Conservation (phyloP, 2,888 invertebrate species). For the Sphaerophoria rueppellii region DNA sequence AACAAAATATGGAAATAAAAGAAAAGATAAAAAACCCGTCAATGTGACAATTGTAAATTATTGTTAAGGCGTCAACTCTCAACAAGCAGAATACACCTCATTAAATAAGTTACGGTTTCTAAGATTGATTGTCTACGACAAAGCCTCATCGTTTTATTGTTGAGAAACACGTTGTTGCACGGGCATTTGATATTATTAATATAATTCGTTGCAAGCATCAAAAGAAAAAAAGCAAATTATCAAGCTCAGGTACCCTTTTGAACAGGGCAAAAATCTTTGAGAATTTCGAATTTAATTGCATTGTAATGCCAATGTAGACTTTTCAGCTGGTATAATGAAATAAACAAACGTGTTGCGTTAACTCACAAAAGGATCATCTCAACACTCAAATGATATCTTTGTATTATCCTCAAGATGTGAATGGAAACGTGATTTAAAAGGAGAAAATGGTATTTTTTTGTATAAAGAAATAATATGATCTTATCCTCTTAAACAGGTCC, state of each 20-base stretch:
- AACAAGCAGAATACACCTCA: conserved; percentile 53
- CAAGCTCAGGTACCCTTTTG: neutral
- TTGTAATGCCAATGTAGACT: conserved; percentile 56
- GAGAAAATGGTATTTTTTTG: too few species aligned
- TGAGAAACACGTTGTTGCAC: conserved; percentile 67
- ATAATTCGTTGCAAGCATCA: conserved; percentile 15
- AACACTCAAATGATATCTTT: conserved; percentile 32
- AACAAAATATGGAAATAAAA: conserved; percentile 5
- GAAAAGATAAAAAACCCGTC: conserved; percentile 51
- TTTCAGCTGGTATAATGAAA: conserved; percentile 18
- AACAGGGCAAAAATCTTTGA: neutral
- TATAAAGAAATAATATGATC: conserved; percentile 23
- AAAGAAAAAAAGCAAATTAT: conserved; percentile 1
- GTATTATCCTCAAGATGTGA: conserved; percentile 54
- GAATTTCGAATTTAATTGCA: conserved; percentile 57
- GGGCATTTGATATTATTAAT: conserved; percentile 21
- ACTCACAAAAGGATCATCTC: conserved; percentile 51
- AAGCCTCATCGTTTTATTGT: conserved; percentile 59
- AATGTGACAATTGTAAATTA: conserved; percentile 63
- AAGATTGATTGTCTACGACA: conserved; percentile 61
- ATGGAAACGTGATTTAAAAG: conserved; percentile 46
- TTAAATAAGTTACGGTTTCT: conserved; percentile 56
- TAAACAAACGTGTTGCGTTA: conserved; percentile 58
- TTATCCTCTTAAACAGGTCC: conserved; percentile 3
- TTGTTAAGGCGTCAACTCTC: conserved; percentile 38